Percentiles rank a stretch among this genome's conserved stretches.
Conservation (phyloP, 2,113 vertebrate genomes). For the Mionectes macconnelli region DNA sequence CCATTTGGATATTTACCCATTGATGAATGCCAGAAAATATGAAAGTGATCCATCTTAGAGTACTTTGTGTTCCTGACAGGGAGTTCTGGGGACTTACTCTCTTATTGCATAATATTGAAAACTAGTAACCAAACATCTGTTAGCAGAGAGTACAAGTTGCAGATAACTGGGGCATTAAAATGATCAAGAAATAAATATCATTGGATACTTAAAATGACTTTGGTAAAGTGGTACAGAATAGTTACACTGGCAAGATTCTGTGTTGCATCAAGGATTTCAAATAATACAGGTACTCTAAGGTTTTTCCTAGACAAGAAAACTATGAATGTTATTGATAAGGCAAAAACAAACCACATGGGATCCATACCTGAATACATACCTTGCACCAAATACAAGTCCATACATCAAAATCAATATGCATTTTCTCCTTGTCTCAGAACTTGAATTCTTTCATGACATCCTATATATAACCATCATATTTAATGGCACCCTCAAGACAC, state of each 20-base stretch:
- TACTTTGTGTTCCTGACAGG: slow-evolving; percentile 46
- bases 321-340: neutral
- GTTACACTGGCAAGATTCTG: neutral
- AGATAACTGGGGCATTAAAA: neutral
- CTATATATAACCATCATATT: neutral
- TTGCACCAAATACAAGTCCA: neutral
- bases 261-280: neutral
- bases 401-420: neutral
- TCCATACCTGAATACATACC: neutral
- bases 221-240: neutral
- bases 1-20: slow-evolving; percentile 4
- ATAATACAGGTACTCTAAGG: neutral
- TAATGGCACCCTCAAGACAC: neutral
- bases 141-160: neutral
- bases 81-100: slow-evolving; percentile 23
- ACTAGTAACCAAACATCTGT: slow-evolving; percentile 38
- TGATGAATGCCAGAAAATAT: slow-evolving; percentile 27
- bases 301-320: neutral
- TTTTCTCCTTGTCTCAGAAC: neutral
- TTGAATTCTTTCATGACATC: neutral
- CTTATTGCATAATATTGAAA: slow-evolving; percentile 40
- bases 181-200: neutral
- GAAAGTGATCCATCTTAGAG: slow-evolving; percentile 31
- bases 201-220: neutral
- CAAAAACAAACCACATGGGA: neutral